Base-by-base conservation (phyloP, 2,888 invertebrate species). In the Phorcus lineatus region DNA sequence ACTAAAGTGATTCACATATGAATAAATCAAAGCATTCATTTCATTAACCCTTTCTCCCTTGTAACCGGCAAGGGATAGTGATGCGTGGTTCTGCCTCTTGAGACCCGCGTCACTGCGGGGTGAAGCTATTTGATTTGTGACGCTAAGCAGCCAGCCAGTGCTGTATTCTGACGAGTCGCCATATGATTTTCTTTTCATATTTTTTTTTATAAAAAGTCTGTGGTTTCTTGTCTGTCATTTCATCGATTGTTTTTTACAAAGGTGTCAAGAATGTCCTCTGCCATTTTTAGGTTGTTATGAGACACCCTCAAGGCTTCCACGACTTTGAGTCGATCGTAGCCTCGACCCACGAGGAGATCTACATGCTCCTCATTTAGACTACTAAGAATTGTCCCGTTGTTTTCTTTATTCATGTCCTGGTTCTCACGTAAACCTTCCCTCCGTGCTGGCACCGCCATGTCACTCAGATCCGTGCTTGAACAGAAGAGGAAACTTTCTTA, bases 261-360 rank as follows among this genome's bases (percentile, higher is more conserved):
- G 92, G 97, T 97, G 92, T 97, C 96, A 87, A 98, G 94, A 91
- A 98, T 98, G 93, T 98, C 97, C 94, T 98, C 96, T 74, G 98
- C 98, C 98, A 98, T 98, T 92, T 97, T 97, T 79, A 98, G 95
- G 93, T 98, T 97, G 94, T 98, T 98, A 81, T 97, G 95, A 0
- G 98, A 97, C 89, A 98, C 98, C 82, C 97, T 97, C 87, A 98
- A 94, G 4, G 98, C 98, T 86, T 97, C 95, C 75, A 98, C 96
- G 2, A 98, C 98, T 74, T 97, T 96, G 91, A 97, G 97, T 90
- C 97, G 96, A 0, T 97, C 96, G 92, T 97, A 98, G 0, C 98
- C 98, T 90, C 98, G 97, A 80, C 95, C 96, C 74, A 97, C 97
- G 82, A 98, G 94, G 84, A 96, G 95, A 24, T 97, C 96, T 82